Base-by-base conservation (phyloP, 37 sponge, comb jelly and placozoan species). In the Chondrilla cf. caribensis region DNA sequence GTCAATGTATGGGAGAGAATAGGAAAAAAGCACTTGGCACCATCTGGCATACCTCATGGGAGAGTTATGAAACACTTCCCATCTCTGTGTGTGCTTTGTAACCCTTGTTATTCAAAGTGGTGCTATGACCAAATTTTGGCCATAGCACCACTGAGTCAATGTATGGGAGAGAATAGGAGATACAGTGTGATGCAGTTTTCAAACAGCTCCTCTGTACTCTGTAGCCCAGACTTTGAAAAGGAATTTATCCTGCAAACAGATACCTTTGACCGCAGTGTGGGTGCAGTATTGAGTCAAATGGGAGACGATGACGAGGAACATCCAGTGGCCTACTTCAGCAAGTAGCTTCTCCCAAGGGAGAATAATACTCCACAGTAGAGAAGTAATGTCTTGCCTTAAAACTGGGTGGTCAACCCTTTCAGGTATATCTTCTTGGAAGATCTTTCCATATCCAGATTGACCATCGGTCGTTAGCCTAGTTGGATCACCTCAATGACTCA, bases 191-290 rank as follows among this genome's bases (percentile, higher is more conserved):
- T n/a, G n/a, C n/a, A n/a, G n/a, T n/a, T n/a, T n/a, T n/a, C n/a
- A n/a, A n/a, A n/a, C n/a, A n/a, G n/a, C n/a, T 47, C 51, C 51
- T 14, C 51, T 24, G 85, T 91, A 24, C 68, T 91, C 8, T 24
- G 17, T 2, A 77, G 76, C 43, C 91, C 91, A 18, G 70, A 86
- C 55, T 76, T 84, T 5, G 57, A 47, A 0, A 43, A 42, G 42
- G 76, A 76, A 6, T 85, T 86, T 54, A 31, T 84, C 0, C 54
- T 87, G 32, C 81, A 84, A n/a, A 91, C 91, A 0, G 91, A 87
- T 59, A 82, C 87, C 0, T 84, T 78, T 19, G 65, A 84, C 25
- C 43, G 76, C 21, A 82, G 85, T 5, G 59, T 91, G 7, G 87
- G 91, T 35, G 84, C 85, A 40, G 87, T 91, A 4, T 59, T 87